phyloP scores from a whole-genome alignment of 1,140 invertebrate genomes.

The Drosophila ogumai region DNA sequence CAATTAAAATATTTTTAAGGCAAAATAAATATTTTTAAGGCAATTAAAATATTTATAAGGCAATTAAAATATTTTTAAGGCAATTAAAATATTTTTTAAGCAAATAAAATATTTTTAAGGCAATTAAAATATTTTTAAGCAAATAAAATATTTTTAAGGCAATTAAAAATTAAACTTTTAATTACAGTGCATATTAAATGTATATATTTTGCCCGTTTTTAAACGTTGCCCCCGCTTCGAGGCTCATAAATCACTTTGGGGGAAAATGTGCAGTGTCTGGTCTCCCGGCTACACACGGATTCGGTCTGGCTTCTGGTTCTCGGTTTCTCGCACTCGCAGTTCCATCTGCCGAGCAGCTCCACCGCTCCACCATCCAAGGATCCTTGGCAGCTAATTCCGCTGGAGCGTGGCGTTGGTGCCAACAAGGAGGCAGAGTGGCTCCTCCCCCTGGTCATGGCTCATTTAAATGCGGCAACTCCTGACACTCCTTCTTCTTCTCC shows the following conservation, averaged over 20 bases:
- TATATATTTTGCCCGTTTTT: conserved; percentile 67
- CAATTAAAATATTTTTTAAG: too few relatives aligned
- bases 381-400: conserved; percentile 49
- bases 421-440: conserved; percentile 14
- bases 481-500: conserved; percentile 23
- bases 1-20: too few relatives aligned
- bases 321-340: conserved; percentile 18
- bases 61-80: too few relatives aligned
- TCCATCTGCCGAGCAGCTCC: conserved; percentile 32
- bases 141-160: too few relatives aligned
- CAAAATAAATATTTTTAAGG: too few relatives aligned
- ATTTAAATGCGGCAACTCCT: conserved; percentile 66
- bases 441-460: conserved; percentile 46
- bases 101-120: too few relatives aligned
- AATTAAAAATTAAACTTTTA: neutral
- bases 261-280: conserved; percentile 67
- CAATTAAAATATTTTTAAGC: too few relatives aligned
- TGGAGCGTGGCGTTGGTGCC: conserved; percentile 25
- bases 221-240: conserved; percentile 63
- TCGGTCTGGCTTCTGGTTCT: conserved; percentile 17
- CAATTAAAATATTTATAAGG: too few relatives aligned
- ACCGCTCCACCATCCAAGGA: conserved; percentile 14
- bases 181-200: conserved; percentile 10
- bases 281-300: conserved; percentile 20
- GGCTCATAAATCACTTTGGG: conserved; percentile 75